A percentile compares a stretch with the other conserved stretches of the same genome.
phyloP scores from a whole-genome alignment of 2,113 vertebrate species.

The Tamias sibiricus region DNA sequence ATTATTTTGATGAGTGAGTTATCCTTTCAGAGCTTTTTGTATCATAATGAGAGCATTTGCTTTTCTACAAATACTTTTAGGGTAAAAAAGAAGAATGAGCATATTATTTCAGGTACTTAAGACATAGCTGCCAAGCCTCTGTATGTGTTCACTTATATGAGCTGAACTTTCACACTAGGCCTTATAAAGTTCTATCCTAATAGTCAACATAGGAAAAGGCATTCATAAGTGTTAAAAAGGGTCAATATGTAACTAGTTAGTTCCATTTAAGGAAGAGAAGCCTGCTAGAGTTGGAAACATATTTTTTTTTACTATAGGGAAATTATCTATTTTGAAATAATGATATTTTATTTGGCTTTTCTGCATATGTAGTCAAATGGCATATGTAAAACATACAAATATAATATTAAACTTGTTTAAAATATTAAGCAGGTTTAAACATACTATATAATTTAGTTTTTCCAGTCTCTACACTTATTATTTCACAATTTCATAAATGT shows the following conservation, averaged over 20 bases:
- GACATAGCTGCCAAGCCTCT: background rate
- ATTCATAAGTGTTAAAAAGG: background rate
- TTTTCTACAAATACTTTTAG: background rate
- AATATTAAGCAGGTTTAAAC: background rate
- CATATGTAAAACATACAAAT: background rate
- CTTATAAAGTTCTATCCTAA: background rate
- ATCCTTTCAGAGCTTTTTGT: background rate
- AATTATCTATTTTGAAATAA: conserved; percentile 1
- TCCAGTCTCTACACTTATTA: background rate
- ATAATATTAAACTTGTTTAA: background rate
- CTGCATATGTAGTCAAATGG: background rate
- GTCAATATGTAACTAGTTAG: background rate
- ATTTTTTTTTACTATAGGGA: background rate
- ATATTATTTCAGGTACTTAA: background rate
- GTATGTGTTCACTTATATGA: background rate
- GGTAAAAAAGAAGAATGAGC: background rate
- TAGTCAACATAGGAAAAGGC: background rate
- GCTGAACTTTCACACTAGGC: background rate
- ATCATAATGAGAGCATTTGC: background rate
- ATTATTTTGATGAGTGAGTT: background rate
- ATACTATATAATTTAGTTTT: background rate
- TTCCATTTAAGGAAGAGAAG: background rate
- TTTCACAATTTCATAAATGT: background rate
- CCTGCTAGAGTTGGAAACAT: background rate
- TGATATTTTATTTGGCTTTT: background rate